A percentile compares a stretch with the other conserved stretches of the same genome.
These are phyloP conservation scores for Tupaia chinensis DNA, from an alignment of 2,113 vertebrate genomes.

Conservation along the genomic window DNA sequence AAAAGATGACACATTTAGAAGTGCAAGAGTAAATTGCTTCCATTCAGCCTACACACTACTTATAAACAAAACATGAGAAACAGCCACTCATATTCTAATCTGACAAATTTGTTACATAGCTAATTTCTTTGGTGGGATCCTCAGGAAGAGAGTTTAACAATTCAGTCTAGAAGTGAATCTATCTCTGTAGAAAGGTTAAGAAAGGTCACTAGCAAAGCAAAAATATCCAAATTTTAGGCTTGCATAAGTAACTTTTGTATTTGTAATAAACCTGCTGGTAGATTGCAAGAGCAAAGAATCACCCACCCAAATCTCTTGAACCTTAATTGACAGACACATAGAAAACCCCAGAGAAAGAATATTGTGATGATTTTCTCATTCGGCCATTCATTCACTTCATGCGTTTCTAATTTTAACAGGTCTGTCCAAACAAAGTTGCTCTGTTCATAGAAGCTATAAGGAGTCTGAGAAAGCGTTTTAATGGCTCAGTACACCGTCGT, in stretches of 20 bases:
- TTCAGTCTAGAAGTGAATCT: background rate
- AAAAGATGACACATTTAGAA: background rate
- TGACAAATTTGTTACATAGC: background rate
- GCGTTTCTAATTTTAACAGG: background rate
- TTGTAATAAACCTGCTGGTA: background rate
- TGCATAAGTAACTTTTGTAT: background rate
- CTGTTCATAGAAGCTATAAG: background rate
- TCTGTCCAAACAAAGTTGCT: background rate
- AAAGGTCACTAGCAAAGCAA: background rate
- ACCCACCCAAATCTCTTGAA: background rate
- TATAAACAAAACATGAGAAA: background rate
- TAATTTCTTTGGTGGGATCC: background rate
- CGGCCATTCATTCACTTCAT: background rate
- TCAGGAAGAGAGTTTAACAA: background rate
- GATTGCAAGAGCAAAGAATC: background rate
- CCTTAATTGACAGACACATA: background rate
- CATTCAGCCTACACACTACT: background rate
- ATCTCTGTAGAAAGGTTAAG: background rate
- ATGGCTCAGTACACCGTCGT: background rate
- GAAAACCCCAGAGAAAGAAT: background rate
- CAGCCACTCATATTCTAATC: background rate
- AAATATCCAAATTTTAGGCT: background rate
- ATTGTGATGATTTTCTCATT: background rate
- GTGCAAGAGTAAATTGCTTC: background rate
- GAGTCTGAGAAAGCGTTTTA: background rate